phyloP scores from a whole-genome alignment of 2,888 invertebrate species.

The Thera britannica region DNA sequence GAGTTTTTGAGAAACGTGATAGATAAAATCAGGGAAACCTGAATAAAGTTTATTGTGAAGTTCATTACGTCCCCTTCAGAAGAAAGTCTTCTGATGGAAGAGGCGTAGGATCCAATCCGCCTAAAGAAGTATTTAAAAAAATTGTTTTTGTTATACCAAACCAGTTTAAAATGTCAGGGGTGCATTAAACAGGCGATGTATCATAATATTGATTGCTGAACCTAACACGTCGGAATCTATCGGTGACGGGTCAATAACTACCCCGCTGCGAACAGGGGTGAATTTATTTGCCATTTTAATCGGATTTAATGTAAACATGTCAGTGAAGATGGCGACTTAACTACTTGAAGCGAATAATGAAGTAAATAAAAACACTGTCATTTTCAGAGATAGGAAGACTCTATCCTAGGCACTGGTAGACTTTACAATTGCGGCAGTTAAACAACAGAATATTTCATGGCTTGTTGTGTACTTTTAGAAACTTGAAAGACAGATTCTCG shows the following conservation, averaged over 20 bases:
- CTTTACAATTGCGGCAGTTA: too few relatives aligned
- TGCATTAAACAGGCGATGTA: slow-evolving; percentile 41
- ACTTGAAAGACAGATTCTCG: too few relatives aligned
- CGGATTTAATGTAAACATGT: slow-evolving; percentile 23
- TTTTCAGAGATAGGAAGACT: not conserved
- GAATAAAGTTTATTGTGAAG: too few relatives aligned
- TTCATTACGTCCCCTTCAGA: too few relatives aligned
- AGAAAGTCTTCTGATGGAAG: too few relatives aligned
- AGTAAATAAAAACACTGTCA: slow-evolving; percentile 4
- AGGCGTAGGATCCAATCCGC: too few relatives aligned
- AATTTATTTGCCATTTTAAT: slow-evolving; percentile 32
- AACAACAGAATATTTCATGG: too few relatives aligned
- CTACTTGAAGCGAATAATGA: slow-evolving; percentile 5
- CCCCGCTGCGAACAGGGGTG: slow-evolving; percentile 24
- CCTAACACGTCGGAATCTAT: slow-evolving; percentile 49
- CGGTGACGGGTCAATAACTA: slow-evolving; percentile 47
- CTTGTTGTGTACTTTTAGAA: too few relatives aligned
- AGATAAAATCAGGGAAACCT: too few relatives aligned
- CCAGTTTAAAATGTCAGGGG: slow-evolving; percentile 28
- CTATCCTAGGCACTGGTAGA: not conserved
- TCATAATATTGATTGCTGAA: slow-evolving; percentile 49
- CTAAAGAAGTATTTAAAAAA: too few relatives aligned
- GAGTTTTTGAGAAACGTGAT: too few relatives aligned
- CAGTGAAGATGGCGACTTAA: not conserved
- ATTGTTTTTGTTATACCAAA: not conserved